Conservation (phyloP, 2,113 vertebrate species). For the Coregonus clupeaformis region DNA sequence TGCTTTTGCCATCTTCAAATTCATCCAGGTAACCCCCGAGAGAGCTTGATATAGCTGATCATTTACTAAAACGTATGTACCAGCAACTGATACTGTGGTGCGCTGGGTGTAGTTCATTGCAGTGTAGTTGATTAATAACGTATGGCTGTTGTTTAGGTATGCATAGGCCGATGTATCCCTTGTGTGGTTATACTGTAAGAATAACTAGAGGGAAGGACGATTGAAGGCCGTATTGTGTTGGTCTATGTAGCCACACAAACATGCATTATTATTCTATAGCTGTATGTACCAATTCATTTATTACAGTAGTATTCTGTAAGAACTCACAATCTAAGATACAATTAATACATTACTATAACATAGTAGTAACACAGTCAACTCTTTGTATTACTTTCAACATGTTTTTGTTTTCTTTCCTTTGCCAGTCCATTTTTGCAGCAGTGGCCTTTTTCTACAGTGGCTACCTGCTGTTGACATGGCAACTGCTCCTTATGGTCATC, state of each 20-base stretch:
- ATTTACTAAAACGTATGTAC: not conserved
- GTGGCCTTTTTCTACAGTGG: conserved; percentile 97
- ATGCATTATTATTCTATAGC: no score
- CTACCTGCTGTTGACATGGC: conserved; percentile 90
- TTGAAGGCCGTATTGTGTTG: no score
- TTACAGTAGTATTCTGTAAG: no score
- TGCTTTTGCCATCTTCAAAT: conserved; percentile 96
- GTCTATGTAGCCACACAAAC: no score
- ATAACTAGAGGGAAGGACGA: no score
- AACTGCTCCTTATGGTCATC: conserved; percentile 90
- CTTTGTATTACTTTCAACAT: not conserved
- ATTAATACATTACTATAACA: no score
- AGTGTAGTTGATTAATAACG: not conserved
- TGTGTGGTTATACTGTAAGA: not conserved
- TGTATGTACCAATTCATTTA: no score
- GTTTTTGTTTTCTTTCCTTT: not conserved
- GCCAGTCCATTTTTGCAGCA: conserved; percentile 90
- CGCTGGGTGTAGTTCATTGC: not conserved
- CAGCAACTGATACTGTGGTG: not conserved
- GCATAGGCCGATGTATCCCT: not conserved
- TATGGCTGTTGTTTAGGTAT: not conserved
- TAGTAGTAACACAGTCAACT: no score
- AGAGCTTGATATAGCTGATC: conserved; percentile 5
- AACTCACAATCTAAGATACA: no score
- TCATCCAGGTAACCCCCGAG: conserved; percentile 87